Conservation (phyloP, 1,140 invertebrate species). For the Heterodera carotae region DNA sequence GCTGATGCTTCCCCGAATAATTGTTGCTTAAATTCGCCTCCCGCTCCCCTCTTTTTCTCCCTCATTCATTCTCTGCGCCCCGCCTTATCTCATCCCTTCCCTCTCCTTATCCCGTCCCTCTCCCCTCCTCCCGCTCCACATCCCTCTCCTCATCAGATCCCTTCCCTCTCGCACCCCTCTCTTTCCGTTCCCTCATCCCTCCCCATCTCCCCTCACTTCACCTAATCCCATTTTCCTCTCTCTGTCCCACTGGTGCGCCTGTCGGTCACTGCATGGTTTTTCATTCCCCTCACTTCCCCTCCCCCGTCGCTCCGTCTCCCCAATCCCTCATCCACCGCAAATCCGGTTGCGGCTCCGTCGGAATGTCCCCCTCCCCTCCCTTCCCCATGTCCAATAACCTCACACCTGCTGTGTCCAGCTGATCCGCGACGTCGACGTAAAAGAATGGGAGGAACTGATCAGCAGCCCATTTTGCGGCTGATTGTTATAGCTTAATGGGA, state of each 20-base stretch:
- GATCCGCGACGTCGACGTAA: neutral
- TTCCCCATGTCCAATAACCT: neutral
- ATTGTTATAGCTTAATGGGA: too few relatives aligned
- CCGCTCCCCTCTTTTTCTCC: too few relatives aligned
- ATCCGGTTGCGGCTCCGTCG: neutral
- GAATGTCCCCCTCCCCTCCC: neutral
- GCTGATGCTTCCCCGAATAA: too few relatives aligned
- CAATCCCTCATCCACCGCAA: neutral
- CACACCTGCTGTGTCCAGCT: neutral
- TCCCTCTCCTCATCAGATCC: neutral
- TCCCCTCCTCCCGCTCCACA: neutral
- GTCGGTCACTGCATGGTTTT: neutral
- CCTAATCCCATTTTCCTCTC: neutral
- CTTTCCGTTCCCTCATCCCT: too few relatives aligned
- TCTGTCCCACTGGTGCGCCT: neutral
- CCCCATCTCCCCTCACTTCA: neutral
- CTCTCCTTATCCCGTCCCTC: neutral
- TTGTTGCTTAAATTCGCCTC: too few relatives aligned
- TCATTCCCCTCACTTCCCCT: neutral
- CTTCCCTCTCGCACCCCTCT: too few relatives aligned
- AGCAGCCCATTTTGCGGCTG: neutral
- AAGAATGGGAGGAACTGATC: neutral
- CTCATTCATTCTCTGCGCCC: too few relatives aligned
- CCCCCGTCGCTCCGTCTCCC: neutral
- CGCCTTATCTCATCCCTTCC: too few relatives aligned